Evolutionary conservation across 2,797 vertebrate genomes (phyloP).

Genomic region (Thaleichthys pacificus): DNA sequence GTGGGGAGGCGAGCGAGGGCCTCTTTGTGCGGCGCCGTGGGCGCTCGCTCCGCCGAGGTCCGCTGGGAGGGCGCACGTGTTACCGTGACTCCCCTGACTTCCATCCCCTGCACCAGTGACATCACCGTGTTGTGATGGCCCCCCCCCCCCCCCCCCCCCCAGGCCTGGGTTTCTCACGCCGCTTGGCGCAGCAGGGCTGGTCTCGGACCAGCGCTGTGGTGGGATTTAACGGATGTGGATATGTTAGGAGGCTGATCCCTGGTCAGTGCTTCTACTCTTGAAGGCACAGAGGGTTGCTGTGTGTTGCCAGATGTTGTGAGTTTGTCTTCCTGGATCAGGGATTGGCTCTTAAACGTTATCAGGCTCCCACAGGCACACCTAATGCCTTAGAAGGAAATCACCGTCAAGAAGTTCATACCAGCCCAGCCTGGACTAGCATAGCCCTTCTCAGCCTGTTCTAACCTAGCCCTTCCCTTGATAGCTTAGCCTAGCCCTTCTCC

Average conservation of each 20-base stretch:
- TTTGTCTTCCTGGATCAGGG: not conserved
- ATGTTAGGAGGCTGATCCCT: no score
- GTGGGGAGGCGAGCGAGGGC: not conserved
- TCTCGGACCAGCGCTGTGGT: no score
- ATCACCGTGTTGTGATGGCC: not conserved
- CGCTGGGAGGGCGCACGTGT: not conserved
- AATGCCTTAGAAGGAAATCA: not conserved
- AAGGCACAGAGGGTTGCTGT: not conserved
- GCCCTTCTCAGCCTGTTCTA: not conserved
- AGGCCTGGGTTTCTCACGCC: not conserved
- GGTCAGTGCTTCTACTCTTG: no score
- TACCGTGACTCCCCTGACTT: not conserved
- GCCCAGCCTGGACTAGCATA: not conserved
- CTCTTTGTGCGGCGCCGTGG: constrained; percentile 3
- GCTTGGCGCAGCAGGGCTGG: not conserved
- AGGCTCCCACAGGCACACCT: not conserved
- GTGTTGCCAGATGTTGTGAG: not conserved
- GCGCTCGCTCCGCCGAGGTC: not conserved
- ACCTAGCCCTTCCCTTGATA: not conserved
- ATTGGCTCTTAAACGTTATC: not conserved
- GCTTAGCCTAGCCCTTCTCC: not conserved
- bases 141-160: no score
- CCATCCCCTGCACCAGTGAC: not conserved
- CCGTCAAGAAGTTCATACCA: not conserved
- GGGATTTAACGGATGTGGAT: no score